A percentile compares a stretch with the other conserved stretches of the same genome.
These are phyloP conservation scores for Brachypteracias leptosomus DNA, from an alignment of 2,113 vertebrate genomes.

Conservation along the genomic window DNA sequence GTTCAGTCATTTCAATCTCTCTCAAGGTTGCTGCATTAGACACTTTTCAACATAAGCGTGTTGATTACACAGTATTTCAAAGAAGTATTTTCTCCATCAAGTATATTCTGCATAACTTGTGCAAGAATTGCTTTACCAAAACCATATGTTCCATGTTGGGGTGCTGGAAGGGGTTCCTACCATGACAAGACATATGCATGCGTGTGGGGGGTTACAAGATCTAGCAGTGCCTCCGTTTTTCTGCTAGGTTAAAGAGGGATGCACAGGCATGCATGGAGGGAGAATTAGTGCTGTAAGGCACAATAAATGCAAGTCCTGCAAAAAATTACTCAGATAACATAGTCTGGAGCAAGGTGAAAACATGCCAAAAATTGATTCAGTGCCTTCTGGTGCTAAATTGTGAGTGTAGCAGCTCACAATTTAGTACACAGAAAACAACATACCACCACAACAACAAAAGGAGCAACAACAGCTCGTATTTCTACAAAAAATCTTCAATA, in stretches of 20 bases:
- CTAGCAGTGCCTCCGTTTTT: background rate
- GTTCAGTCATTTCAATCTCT: background rate
- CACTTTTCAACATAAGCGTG: background rate
- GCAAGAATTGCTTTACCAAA: background rate
- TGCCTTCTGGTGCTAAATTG: background rate
- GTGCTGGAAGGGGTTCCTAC: background rate
- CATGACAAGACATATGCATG: background rate
- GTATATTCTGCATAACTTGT: background rate
- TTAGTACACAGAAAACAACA: background rate
- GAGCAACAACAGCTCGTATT: background rate
- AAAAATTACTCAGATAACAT: background rate
- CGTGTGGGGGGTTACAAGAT: background rate
- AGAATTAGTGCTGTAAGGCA: background rate
- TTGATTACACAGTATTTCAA: background rate
- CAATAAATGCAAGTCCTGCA: background rate
- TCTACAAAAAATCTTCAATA: background rate
- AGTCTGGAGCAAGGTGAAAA: background rate
- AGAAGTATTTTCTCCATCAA: background rate
- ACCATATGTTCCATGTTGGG: background rate
- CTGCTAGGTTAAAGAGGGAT: background rate
- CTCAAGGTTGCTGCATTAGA: background rate
- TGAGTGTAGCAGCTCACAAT: background rate
- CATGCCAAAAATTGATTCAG: background rate
- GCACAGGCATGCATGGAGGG: accelerated
- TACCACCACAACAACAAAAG: background rate